These are phyloP conservation scores for Odobenus rosmarus DNA, from an alignment of 2,113 vertebrate species.

Conservation along the genomic window DNA sequence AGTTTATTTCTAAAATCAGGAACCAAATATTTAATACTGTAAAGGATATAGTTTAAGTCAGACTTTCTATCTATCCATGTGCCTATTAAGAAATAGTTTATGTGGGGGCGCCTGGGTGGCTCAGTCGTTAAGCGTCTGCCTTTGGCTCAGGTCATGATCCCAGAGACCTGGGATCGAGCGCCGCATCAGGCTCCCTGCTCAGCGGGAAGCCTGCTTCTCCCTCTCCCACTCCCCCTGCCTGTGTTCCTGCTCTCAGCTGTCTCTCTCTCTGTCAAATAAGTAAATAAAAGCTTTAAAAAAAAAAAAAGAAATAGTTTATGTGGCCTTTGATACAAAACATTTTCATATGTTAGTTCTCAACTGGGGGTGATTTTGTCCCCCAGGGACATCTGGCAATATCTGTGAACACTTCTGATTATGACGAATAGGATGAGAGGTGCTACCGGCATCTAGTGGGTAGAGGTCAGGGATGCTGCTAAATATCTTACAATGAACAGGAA, in stretches of 20 bases:
- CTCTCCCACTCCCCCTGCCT: no score
- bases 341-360: conserved; percentile 37
- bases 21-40: conserved; percentile 5
- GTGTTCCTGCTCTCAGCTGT: no score
- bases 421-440: neutral
- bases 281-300: no score
- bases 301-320: neutral
- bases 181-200: no score
- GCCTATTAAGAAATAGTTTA: conserved; percentile 8
- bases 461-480: neutral
- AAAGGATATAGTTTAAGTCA: conserved; percentile 12
- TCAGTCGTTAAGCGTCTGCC: no score
- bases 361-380: neutral
- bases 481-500: neutral
- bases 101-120: no score
- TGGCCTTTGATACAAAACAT: neutral
- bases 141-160: no score
- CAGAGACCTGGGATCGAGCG: no score
- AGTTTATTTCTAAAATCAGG: conserved; percentile 36
- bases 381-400: neutral
- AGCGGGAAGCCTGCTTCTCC: no score
- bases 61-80: neutral
- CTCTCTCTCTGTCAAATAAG: no score
- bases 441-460: neutral
- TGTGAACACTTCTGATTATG: neutral